phyloP scores from a whole-genome alignment of 2,797 vertebrate species.

The Pseudochirops corinnae region DNA sequence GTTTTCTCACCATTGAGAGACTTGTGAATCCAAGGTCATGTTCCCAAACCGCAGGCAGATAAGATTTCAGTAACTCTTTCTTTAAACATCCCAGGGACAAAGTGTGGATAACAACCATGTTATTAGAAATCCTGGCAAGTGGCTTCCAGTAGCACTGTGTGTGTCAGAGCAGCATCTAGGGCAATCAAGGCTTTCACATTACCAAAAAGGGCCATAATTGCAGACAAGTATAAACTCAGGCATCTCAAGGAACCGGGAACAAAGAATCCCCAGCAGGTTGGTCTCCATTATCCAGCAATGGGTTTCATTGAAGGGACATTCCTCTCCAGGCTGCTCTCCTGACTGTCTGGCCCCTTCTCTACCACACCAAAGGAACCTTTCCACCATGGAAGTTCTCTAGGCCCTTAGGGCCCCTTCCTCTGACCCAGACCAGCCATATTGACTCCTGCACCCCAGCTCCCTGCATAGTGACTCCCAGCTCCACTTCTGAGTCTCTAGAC shows the following conservation, averaged over 20 bases:
- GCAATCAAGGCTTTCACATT: background rate
- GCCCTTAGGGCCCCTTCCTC: background rate
- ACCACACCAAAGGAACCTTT: background rate
- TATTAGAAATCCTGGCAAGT: slow-evolving; percentile 45
- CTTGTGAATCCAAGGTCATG: slow-evolving; percentile 50
- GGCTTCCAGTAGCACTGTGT: slow-evolving; percentile 19
- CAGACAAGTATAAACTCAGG: background rate
- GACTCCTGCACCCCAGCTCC: background rate
- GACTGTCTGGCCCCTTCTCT: background rate
- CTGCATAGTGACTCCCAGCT: background rate
- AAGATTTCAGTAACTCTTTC: slow-evolving; percentile 64
- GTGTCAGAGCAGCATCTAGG: background rate
- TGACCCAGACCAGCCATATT: background rate
- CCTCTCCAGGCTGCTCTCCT: background rate
- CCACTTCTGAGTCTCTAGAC: background rate
- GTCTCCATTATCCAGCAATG: slow-evolving; percentile 33
- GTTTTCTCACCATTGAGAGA: slow-evolving; percentile 66
- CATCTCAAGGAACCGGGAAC: slow-evolving; percentile 11
- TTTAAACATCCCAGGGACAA: slow-evolving; percentile 64
- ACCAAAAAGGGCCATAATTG: background rate
- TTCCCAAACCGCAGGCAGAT: slow-evolving; percentile 55
- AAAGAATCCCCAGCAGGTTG: background rate
- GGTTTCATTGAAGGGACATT: background rate
- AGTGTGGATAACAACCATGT: background rate
- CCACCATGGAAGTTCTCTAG: background rate